Base-by-base conservation (phyloP, 2,888 invertebrate genomes). In the Pammene aurita region DNA sequence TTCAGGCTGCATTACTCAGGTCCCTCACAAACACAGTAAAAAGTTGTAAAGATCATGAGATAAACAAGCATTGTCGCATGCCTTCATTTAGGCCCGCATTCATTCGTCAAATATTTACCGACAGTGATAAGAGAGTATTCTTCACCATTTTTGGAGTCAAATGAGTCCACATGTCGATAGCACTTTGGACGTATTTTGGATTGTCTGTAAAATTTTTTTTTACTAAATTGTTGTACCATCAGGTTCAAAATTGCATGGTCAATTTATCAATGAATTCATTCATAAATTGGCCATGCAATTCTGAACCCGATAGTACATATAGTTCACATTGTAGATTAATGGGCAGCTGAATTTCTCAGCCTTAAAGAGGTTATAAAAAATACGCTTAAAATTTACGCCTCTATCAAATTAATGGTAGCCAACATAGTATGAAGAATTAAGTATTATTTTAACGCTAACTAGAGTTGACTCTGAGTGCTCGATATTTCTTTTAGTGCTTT, bases 71-170 rank as follows among this genome's bases (percentile, higher is more conserved):
- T 71, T 80, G 76, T 75, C 78, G 78, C 80, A 80, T 75, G 80
- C 76, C 81, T 84, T 86, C 83, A 87, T 87, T 86, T 86, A 77
- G 77, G 74, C 84, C 83, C 84, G 84, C 83, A 83, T 85, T 79
- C 77, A 82, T 85, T 79, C 77, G 82, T 84, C 82, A 85, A 87
- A 87, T 88, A 86, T 88, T 88, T 86, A 84, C 83, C 67, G 72
- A 80, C 76, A 66, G 70, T 77, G 86, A 87, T 87, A 87, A 86
- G 80, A 74, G 73, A 72, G 74, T 77, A 75, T 75, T 76, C 75
- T 73, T 77, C 74, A 78, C 76, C 75, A 76, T 75, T 74, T 75
- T 74, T 72, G 74, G 73, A 50, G 69, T 55, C 52, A 55, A 69
- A 60, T 60, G 65, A 26, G 57, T 64, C 38, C 64, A 58, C 57